These are phyloP conservation scores for Upupa epops DNA, from an alignment of 2,113 vertebrate genomes.

Conservation along the genomic window DNA sequence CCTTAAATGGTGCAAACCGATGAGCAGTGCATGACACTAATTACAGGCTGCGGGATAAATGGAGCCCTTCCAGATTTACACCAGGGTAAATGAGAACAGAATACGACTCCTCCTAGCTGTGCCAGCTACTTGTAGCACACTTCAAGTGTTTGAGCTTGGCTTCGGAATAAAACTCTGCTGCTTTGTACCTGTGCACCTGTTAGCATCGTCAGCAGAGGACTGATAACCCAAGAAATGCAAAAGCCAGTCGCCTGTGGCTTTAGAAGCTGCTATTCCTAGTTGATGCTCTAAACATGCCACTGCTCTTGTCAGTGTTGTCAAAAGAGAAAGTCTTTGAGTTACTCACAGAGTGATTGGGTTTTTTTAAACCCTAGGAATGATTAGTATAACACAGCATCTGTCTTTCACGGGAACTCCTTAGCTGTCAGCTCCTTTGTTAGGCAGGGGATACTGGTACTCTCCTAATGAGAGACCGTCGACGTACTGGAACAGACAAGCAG, in stretches of 20 bases:
- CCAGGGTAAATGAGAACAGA: conserved; percentile 56
- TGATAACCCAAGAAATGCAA: conserved; percentile 29
- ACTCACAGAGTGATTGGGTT: not conserved
- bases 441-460: conserved; percentile 10
- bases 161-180: conserved; percentile 15
- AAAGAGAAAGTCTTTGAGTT: conserved; percentile 55
- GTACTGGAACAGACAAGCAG: conserved; percentile 41
- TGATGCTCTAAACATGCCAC: conserved; percentile 52
- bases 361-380: not conserved
- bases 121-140: conserved; percentile 34
- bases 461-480: conserved; percentile 41
- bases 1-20: conserved; percentile 30
- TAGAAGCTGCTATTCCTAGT: conserved; percentile 20
- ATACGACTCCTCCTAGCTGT: conserved; percentile 41
- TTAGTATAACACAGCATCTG: conserved; percentile 54
- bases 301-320: conserved; percentile 47
- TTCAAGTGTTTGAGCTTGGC: conserved; percentile 18
- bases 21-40: conserved; percentile 14
- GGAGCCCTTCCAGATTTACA: conserved; percentile 57
- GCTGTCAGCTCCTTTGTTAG: conserved; percentile 58
- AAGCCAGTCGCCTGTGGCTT: not conserved
- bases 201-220: conserved; percentile 24
- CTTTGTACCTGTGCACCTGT: conserved; percentile 36
- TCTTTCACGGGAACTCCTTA: conserved; percentile 48
- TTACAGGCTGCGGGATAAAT: conserved; percentile 31